phyloP scores from a whole-genome alignment of 2,888 invertebrate species.

The Drosophila tripunctata region DNA sequence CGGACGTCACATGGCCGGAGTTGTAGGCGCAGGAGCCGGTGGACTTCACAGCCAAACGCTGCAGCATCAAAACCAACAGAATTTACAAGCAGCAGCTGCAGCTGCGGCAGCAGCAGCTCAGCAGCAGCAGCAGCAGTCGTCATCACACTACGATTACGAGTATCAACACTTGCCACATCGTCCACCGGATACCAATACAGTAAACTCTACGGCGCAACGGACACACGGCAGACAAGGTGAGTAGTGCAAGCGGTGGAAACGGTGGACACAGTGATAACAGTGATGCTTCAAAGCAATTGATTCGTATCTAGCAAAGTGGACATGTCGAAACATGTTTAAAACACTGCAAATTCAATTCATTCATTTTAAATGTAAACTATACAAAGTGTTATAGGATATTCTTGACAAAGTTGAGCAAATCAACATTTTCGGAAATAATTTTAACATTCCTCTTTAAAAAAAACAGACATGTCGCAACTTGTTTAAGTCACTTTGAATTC shows the following conservation, averaged over 20 bases:
- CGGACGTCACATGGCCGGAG: conserved; percentile 49
- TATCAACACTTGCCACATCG: conserved; percentile 83
- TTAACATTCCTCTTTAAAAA: no score
- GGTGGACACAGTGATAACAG: no score
- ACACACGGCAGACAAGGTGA: conserved; percentile 84
- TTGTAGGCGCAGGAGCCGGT: conserved; percentile 6
- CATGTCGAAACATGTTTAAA: no score
- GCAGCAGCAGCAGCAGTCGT: conserved; percentile 71
- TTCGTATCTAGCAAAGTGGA: neutral
- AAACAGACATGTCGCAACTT: no score
- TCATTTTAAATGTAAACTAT: no score
- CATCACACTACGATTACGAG: conserved; percentile 83
- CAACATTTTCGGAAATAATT: no score
- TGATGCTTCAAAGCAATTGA: no score
- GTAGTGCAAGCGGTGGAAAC: conserved; percentile 41
- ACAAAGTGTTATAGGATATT: no score
- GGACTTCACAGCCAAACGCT: conserved; percentile 73
- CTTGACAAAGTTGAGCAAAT: no score
- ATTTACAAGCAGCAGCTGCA: conserved; percentile 75
- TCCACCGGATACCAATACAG: conserved; percentile 69
- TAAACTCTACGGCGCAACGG: conserved; percentile 77
- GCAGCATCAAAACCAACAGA: conserved; percentile 81
- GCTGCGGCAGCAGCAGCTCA: conserved; percentile 62
- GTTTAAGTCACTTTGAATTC: no score
- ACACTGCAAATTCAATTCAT: neutral